Percentiles rank a stretch among this genome's conserved stretches.
These are phyloP conservation scores for Pyrocephalus nanus DNA, from an alignment of 2,797 vertebrate genomes.

Conservation along the genomic window DNA sequence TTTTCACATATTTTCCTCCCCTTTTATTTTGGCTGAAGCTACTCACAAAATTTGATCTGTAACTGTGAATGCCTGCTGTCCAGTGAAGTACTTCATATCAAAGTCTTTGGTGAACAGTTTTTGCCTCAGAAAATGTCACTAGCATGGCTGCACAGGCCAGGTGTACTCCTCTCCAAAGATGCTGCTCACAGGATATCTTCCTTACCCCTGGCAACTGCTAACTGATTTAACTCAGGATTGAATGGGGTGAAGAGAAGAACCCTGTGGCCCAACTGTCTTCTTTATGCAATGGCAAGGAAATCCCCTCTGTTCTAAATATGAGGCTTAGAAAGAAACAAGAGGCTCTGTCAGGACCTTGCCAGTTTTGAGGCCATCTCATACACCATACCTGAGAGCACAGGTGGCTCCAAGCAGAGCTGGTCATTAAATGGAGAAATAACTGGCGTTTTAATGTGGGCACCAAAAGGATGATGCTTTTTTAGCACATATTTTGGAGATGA, in stretches of 20 bases:
- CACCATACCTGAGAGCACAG: neutral
- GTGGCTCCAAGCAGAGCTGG: accelerated
- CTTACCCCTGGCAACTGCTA: neutral
- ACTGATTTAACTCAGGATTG: neutral
- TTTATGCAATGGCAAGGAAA: slow-evolving; percentile 34
- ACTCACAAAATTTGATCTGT: neutral
- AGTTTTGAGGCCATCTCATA: neutral
- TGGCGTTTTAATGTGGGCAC: neutral
- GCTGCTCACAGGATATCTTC: neutral
- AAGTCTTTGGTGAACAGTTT: neutral
- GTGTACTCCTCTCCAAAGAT: neutral
- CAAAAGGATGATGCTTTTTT: neutral
- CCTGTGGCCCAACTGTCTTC: slow-evolving; percentile 12
- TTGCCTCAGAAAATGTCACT: neutral
- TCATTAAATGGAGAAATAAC: neutral
- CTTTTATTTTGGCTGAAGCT: neutral
- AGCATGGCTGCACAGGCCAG: neutral
- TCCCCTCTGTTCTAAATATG: slow-evolving; percentile 48
- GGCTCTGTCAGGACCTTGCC: neutral
- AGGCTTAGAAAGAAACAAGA: neutral
- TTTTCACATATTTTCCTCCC: neutral
- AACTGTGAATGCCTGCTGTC: neutral
- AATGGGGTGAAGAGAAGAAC: slow-evolving; percentile 6
- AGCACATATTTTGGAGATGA: neutral
- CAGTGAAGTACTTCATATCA: neutral